Evolutionary conservation across 2,888 invertebrate genomes (phyloP), one percentile per base, ranked within the genome.

Genomic region (Microctonus brassicae): DNA sequence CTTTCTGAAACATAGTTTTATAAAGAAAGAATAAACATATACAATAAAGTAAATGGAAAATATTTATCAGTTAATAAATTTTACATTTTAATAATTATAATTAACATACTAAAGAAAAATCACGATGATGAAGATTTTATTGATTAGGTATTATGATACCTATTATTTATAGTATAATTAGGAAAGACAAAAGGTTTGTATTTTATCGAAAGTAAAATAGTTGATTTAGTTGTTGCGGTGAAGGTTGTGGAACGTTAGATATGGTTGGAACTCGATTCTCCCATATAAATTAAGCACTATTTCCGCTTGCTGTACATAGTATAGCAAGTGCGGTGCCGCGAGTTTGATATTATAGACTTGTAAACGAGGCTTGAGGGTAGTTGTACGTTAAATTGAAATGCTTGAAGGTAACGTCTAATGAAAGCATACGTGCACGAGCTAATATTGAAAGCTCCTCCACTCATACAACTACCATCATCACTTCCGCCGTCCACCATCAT

Each of bases 391-490:
- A 85, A 86, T 86, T 85, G 85, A 86, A 85, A 84, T 82, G 84
- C 83, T 85, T 84, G 84, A 85, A 83, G 86, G 84, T 84, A 86
- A 84, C 83, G 83, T 85, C 86, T 86, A 86, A 86, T 86, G 86
- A 86, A 86, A 86, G 86, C 84, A 84, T 82, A 84, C 81, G 83
- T 81, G 81, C 80, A 76, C 75, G 60, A 79, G 81, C 83, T 83
- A 84, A 84, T 84, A 83, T 82, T 80, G 77, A 80, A 69, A 67
- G 24, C 64, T 22, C 39, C 36, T 36, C 36, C 29, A 29, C 29
- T 7, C 3, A 5, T 7, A 29, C 70, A n/a, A n/a, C 1, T 5
- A 42, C 5, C 42, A 42, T 13, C 42, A 42, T 42, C 42, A 42
- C 5, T n/a, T n/a, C n/a, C 13, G 17, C 9, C 47, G 17, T 47